phyloP scores from a whole-genome alignment of 2,113 vertebrate genomes.

The Empidonax alnorum region DNA sequence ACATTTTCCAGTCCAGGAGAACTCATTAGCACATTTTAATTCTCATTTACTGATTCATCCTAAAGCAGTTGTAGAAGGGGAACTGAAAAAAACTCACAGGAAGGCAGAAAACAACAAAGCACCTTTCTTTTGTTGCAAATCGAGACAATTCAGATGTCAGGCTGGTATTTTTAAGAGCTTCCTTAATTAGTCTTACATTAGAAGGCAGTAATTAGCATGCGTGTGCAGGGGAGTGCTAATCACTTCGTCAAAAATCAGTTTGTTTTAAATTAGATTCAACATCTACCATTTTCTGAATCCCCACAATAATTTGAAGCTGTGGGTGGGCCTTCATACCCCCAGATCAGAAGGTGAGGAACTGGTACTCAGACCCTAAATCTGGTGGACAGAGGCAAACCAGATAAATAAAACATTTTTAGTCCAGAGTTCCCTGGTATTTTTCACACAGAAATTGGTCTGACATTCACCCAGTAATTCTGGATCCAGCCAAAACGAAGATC shows the following conservation, averaged over 20 bases:
- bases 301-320: neutral
- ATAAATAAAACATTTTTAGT: too few relatives aligned
- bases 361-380: neutral
- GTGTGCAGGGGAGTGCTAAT: neutral
- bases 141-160: neutral
- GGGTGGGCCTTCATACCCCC: neutral
- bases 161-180: neutral
- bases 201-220: neutral
- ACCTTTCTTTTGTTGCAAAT: neutral
- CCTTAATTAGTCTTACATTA: neutral
- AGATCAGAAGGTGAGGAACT: neutral
- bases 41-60: neutral
- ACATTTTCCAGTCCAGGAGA: neutral
- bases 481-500: neutral
- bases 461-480: neutral
- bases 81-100: neutral
- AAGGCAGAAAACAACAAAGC: neutral
- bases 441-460: neutral
- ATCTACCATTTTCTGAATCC: neutral
- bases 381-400: neutral
- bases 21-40: neutral
- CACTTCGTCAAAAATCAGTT: neutral
- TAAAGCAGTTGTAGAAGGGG: neutral
- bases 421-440: neutral
- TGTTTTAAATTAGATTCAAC: neutral